Evolutionary conservation across 2,888 invertebrate genomes (phyloP), one percentile per base, ranked within the genome.

Genomic region (Oxytorus armatus): DNA sequence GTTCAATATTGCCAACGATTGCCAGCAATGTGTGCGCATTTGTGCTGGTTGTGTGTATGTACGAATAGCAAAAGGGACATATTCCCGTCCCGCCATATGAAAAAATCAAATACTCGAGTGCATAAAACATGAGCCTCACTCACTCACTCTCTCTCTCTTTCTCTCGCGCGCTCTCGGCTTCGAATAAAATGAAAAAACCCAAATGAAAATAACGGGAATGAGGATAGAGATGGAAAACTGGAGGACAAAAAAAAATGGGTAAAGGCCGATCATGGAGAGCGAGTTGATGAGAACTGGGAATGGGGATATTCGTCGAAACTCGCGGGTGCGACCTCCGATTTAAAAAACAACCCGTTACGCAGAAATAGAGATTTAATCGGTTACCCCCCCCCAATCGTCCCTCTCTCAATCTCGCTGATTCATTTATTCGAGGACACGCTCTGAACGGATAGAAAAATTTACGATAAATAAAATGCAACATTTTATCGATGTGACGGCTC

Each of bases 51-150:
- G 7, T 65, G 18, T 18, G 72, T 25, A 25, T 47, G 49, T 1
- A 18, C 36, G 61, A 59, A 73, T 70, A 53, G 69, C 61, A 39
- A 61, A 66, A 72, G 51, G 42, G 44, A 21, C 65, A 63, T 39
- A 44, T 39, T n/a, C 65, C 44, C 72, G 57, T 25, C 23, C 72
- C 61, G 55, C 72, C 65, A 78, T 74, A 70, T 70, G 76, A 73
- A 84, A 84, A 85, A 85, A 85, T 85, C 83, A 85, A 83, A 83
- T 85, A 84, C 79, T 79, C 73, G 82, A 79, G 84, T 85, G 85
- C 85, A 86, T 86, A 84, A 86, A 86, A 86, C 84, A 86, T 85
- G 86, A 86, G 81, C 36, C 69, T 36, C n/a, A n/a, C 23, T n/a
- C 21, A 14, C 25, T 16, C 8, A 29, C 39, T 33, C 14, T 14